These are phyloP conservation scores for Mus spretus DNA, from an alignment of 2,797 vertebrate genomes.

Conservation along the genomic window DNA sequence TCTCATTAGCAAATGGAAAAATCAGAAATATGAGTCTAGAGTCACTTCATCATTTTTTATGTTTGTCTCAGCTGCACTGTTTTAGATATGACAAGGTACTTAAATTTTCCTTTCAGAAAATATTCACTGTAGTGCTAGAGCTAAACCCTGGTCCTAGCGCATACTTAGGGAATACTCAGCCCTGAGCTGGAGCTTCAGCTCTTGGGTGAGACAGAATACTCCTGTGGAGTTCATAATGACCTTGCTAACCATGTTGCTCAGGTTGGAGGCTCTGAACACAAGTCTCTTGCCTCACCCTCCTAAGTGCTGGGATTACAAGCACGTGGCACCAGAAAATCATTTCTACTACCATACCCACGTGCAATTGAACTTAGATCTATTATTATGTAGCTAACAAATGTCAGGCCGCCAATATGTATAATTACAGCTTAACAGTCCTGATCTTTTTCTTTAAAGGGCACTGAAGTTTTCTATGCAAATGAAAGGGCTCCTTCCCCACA, in stretches of 20 bases:
- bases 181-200: not conserved
- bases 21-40: slow-evolving; percentile 40
- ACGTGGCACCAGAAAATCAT: slow-evolving; percentile 29
- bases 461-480: slow-evolving; percentile 21
- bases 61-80: not conserved
- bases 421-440: not conserved
- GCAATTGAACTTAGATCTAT: slow-evolving; percentile 23
- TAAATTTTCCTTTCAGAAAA: slow-evolving; percentile 59
- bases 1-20: slow-evolving; percentile 45
- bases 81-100: not conserved
- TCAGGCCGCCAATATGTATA: slow-evolving; percentile 28
- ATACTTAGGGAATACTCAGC: not conserved
- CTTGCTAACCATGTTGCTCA: not conserved
- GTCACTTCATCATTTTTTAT: slow-evolving; percentile 39
- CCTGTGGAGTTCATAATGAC: not conserved
- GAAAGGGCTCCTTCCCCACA: not conserved
- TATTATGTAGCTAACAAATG: slow-evolving; percentile 57
- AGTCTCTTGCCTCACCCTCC: not conserved
- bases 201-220: not conserved
- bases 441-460: slow-evolving; percentile 59
- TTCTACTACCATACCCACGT: slow-evolving; percentile 26
- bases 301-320: not conserved
- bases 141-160: not conserved
- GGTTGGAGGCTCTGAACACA: not conserved
- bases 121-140: not conserved